Evolutionary conservation across 2,888 invertebrate genomes (phyloP), one percentile per base, ranked within the genome.

Genomic region (Beris chalybata): DNA sequence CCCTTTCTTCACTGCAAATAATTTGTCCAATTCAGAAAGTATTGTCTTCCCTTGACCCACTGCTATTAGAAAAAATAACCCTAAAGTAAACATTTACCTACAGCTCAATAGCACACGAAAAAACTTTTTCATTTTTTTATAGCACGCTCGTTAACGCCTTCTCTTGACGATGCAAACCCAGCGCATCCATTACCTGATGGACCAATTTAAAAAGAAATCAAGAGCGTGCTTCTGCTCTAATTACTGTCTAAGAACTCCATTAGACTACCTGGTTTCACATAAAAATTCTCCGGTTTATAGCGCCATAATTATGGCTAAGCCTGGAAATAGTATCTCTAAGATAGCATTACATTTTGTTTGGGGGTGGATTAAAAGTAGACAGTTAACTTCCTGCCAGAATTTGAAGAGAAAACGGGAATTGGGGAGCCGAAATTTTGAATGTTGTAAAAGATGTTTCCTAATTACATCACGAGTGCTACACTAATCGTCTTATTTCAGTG

Each of bases 371-470:
- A 45, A 47, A 47, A 47, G 44, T 45, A 22, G 9, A 13, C n/a
- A 29, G 45, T 13, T 7, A 5, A 12, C 45, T 44, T 58, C 29
- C 15, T 12, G 32, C n/a, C 11, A 30, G 29, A 6, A 29, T 58
- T 43, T 44, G 15, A 45, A 55, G n/a, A 45, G 47, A 58, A 47
- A 4, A n/a, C 12, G 7, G 29, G 5, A 13, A 53, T 13, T 4
- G 9, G 31, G 32, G 12, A 29, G 31, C 45, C 45, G 58, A 30
- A 58, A 47, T 45, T 22, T 58, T 58, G 58, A 5, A 47, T 29
- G 58, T 58, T 58, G 58, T 58, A 58, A 58, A 58, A 58, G 58
- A 58, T 58, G 58, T 58, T 58, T 29, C 58, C 58, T 58, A 58
- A 58, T 58, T 58, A 58, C 58, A 58, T 58, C 45, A 58, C 6